Conservation (phyloP, 2,113 vertebrate species). For the Oncorhynchus keta region DNA sequence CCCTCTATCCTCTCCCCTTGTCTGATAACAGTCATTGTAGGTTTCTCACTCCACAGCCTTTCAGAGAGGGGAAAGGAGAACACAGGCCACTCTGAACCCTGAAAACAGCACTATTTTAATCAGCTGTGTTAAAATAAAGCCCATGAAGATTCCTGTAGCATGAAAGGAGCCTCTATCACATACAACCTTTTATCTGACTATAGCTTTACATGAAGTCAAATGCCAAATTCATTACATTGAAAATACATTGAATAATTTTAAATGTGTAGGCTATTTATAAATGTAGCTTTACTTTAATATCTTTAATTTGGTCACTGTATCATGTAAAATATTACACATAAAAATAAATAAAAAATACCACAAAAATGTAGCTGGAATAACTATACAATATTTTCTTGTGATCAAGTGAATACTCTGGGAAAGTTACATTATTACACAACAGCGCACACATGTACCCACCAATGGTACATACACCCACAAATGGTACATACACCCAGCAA, state of each 20-base stretch:
- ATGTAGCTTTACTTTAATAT: too few relatives aligned
- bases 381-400: too few relatives aligned
- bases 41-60: conserved; percentile 56
- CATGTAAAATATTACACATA: not conserved
- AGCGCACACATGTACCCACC: too few relatives aligned
- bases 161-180: conserved; percentile 8
- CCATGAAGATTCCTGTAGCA: conserved; percentile 18
- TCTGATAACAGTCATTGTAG: conserved; percentile 66
- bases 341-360: not conserved
- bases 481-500: too few relatives aligned
- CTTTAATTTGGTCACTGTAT: not conserved
- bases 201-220: not conserved
- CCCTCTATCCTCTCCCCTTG: conserved; percentile 31
- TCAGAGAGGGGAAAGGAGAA: conserved; percentile 31
- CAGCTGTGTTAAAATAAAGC: conserved; percentile 18
- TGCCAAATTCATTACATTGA: not conserved
- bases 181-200: not conserved
- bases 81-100: conserved; percentile 9
- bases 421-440: too few relatives aligned
- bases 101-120: conserved; percentile 54
- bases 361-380: not conserved
- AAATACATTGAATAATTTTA: too few relatives aligned
- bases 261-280: too few relatives aligned
- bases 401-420: too few relatives aligned
- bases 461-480: not conserved